Evolutionary conservation across 2,113 vertebrate species (phyloP).

Genomic region (Gymnobelideus leadbeateri): DNA sequence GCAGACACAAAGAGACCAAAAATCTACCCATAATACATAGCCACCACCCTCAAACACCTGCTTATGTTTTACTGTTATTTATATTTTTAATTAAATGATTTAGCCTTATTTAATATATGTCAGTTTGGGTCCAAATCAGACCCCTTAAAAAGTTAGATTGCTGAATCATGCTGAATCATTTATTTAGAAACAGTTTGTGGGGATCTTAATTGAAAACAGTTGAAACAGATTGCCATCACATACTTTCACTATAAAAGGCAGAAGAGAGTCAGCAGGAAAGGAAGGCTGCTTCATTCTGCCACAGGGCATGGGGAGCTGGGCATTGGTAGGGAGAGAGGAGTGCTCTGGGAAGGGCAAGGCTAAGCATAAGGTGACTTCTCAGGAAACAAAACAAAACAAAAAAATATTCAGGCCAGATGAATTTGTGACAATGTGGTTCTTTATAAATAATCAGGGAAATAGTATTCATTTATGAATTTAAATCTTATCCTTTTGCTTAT

Average conservation of each 20-base stretch:
- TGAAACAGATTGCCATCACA: not conserved
- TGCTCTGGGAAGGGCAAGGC: not conserved
- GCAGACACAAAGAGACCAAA: not conserved
- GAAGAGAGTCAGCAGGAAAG: not conserved
- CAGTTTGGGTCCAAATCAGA: not conserved
- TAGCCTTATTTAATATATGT: not conserved
- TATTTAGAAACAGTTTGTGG: not conserved
- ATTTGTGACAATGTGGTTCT: not conserved
- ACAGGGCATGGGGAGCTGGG: not conserved
- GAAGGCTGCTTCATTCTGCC: too few species aligned
- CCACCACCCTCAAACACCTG: not conserved
- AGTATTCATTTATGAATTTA: not conserved
- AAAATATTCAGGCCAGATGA: not conserved
- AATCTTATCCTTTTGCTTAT: not conserved
- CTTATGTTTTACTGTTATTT: not conserved
- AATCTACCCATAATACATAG: not conserved
- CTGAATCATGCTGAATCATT: not conserved
- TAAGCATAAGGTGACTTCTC: not conserved
- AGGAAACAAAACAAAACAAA: not conserved
- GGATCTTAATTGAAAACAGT: constrained; percentile 1
- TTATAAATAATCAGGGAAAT: not conserved
- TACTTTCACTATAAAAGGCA: not conserved
- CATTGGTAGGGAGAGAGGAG: not conserved
- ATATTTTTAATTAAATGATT: constrained; percentile 3
- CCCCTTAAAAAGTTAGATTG: constrained; percentile 2